phyloP scores from a whole-genome alignment of 2,113 vertebrate species.

The Pachycephala philippinensis region DNA sequence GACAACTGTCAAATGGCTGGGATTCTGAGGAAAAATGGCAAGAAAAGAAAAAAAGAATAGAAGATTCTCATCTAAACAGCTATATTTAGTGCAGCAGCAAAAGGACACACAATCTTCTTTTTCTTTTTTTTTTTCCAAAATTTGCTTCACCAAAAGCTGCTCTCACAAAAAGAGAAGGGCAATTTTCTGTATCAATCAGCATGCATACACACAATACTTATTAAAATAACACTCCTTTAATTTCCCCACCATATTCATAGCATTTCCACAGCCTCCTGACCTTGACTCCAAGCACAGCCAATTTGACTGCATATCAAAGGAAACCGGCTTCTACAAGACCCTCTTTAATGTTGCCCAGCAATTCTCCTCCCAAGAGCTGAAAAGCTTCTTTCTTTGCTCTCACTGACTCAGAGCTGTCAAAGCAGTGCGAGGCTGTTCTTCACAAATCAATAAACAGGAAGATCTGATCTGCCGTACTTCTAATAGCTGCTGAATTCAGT shows the following conservation, averaged over 20 bases:
- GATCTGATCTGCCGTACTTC: conserved; percentile 23
- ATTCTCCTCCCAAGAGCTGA: conserved; percentile 33
- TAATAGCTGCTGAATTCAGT: not conserved
- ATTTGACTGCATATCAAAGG: conserved; percentile 45
- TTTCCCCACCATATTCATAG: not conserved
- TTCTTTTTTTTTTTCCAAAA: not conserved
- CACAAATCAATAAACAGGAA: conserved; percentile 60
- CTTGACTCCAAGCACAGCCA: conserved; percentile 37
- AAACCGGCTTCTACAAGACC: conserved; percentile 13
- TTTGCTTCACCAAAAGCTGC: not conserved
- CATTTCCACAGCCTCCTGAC: conserved; percentile 50
- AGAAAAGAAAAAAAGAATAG: not conserved
- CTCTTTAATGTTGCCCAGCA: conserved; percentile 36
- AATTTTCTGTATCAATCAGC: conserved; percentile 29
- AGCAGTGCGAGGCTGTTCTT: conserved; percentile 8
- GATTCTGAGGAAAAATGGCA: not conserved
- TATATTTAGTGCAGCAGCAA: not conserved
- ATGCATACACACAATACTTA: not conserved
- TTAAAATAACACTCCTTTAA: conserved; percentile 15
- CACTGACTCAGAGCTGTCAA: conserved; percentile 26
- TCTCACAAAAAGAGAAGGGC: not conserved
- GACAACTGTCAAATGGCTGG: not conserved
- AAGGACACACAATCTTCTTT: not conserved
- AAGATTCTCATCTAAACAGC: not conserved
- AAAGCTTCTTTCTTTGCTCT: conserved; percentile 61